Conservation (phyloP, 2,113 vertebrate species). For the Gorilla gorilla region DNA sequence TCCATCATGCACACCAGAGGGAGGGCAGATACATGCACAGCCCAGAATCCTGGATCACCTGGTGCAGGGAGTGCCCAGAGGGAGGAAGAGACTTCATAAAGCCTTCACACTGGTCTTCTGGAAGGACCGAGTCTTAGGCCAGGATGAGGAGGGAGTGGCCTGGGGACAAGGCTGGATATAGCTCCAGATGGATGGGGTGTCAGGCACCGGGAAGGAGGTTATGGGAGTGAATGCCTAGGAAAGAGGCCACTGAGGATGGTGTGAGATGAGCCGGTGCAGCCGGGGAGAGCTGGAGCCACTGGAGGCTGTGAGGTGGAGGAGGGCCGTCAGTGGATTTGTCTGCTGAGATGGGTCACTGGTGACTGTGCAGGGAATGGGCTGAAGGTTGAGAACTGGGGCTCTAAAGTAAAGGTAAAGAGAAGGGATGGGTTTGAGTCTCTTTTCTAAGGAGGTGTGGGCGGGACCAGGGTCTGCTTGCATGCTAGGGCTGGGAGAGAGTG, state of each 20-base stretch:
- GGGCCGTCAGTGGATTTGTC: background rate
- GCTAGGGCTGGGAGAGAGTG: background rate
- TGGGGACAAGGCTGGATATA: background rate
- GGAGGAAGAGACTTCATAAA: background rate
- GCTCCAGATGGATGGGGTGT: background rate
- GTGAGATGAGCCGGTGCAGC: background rate
- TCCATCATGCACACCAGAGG: rapidly evolving
- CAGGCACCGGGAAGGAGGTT: background rate
- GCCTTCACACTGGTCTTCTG: background rate
- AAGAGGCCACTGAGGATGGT: background rate
- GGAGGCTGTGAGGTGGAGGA: background rate
- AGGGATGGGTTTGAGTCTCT: background rate
- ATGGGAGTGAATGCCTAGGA: background rate
- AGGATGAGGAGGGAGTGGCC: too few relatives aligned
- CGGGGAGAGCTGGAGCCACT: background rate
- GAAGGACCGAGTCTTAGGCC: background rate
- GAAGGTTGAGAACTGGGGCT: background rate
- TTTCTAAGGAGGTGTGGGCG: background rate
- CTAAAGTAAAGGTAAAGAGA: background rate
- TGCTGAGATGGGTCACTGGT: background rate
- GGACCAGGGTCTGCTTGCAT: background rate
- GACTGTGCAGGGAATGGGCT: background rate
- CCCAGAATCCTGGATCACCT: background rate
- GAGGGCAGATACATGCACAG: background rate
- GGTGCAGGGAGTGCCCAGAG: too few relatives aligned